Conservation (phyloP, 2,113 vertebrate species). For the Polyodon spathula region DNA sequence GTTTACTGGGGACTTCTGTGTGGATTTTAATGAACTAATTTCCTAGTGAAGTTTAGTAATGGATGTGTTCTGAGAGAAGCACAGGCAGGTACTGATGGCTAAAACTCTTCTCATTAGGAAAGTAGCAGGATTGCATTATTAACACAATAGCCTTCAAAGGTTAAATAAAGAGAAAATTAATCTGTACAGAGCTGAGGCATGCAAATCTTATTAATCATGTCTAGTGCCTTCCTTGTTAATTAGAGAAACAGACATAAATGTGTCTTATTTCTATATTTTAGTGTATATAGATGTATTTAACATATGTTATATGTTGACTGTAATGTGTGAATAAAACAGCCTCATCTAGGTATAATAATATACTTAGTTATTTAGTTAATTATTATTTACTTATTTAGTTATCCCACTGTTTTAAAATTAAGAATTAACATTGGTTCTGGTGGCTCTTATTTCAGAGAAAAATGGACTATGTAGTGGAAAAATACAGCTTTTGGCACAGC, state of each 20-base stretch:
- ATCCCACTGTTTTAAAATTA: background rate
- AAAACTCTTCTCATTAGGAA: background rate
- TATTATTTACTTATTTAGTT: no score
- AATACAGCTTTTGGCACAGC: no score
- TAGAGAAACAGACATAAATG: background rate
- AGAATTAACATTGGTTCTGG: background rate
- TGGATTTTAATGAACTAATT: background rate
- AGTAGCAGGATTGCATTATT: background rate
- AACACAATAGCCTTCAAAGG: background rate
- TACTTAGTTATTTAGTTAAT: no score
- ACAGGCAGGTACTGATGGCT: conserved; percentile 1
- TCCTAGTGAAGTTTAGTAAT: background rate
- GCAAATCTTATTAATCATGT: background rate
- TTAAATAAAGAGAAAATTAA: conserved; percentile 5
- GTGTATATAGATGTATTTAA: no score
- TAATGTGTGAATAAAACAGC: background rate
- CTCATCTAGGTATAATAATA: background rate
- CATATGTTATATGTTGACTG: no score
- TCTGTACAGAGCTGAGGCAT: background rate
- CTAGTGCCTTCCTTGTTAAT: background rate
- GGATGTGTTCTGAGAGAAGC: background rate
- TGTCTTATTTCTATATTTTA: no score
- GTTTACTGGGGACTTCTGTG: background rate
- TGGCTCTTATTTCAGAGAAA: background rate
- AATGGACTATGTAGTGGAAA: background rate